Base-by-base conservation (phyloP, 2,113 vertebrate species). In the Dipodomys merriami region DNA sequence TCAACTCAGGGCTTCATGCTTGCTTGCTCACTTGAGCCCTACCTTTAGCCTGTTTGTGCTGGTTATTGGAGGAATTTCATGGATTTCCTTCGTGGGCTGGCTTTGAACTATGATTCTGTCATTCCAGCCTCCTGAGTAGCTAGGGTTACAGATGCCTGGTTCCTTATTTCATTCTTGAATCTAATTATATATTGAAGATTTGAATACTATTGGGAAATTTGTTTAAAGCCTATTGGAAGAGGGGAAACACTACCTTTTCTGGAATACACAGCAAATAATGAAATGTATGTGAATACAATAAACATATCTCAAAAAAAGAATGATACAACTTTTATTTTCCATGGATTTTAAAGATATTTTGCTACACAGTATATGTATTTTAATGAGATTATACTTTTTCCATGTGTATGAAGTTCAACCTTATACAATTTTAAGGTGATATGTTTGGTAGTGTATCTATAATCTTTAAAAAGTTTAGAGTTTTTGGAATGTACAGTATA, bases 401-500 rank as follows among this genome's bases (percentile, higher is more conserved):
- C 96, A 94, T 98, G 97, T 97, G 97, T 98, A 97, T 96, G 97
- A 98, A 98, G 97, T 94, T 97, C 97, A 98, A 99, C 98, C 98
- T 98, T 98, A 98, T 98, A 99, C 99, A 99, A 96, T 98, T 99
- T 99, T 98, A 98, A 99, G 98, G 98, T 99, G 99, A 99, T 99
- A 99, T 99, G 99, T 99, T 98, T 99, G 98, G 98, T 99, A 99
- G 98, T 99, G 99, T 99, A 98, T 98, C 97, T 98, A 98, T 97
- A 98, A 97, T 88, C 23, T 98, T 99, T 98, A 99, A 98, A 99
- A 99, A 99, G 98, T 99, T 98, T 98, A 99, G 98, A 98, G 98
- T 98, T 99, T 99, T 99, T 99, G 99, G 99, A 99, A 99, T 99
- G 99, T 99, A 99, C 98, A 99, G 98, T 98, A 98, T 99, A 99